phyloP scores from a whole-genome alignment of 2,113 vertebrate genomes.

The Passerina amoena region DNA sequence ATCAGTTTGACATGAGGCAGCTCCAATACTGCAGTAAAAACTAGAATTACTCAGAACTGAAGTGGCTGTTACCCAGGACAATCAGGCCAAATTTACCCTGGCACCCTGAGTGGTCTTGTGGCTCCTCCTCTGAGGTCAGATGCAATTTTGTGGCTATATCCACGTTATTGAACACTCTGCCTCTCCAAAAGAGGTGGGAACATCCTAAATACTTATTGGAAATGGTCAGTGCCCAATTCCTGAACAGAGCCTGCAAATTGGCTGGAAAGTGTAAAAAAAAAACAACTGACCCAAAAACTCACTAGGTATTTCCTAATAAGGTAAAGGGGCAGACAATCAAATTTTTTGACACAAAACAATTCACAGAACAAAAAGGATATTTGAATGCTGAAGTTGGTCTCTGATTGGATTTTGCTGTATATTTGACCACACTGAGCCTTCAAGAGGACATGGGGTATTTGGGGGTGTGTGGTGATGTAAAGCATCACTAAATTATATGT shows the following conservation, averaged over 20 bases:
- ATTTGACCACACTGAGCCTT: background rate
- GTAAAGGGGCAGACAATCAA: background rate
- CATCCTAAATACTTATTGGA: background rate
- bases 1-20: background rate
- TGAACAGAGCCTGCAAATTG: background rate
- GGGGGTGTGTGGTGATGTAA: background rate
- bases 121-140: background rate
- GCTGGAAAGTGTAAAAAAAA: background rate
- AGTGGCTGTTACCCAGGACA: background rate
- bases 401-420: accelerated
- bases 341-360: background rate
- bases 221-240: background rate
- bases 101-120: background rate
- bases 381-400: background rate
- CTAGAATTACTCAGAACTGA: background rate
- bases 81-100: background rate
- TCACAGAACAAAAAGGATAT: background rate
- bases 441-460: background rate
- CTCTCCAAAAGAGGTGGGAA: background rate
- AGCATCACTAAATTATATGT: background rate
- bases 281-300: background rate
- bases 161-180: background rate
- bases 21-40: background rate
- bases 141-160: background rate
- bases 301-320: background rate